Percentiles rank a stretch among this genome's conserved stretches.
These are phyloP conservation scores for Callyntrura sp. DNA, from an alignment of 2,888 invertebrate species.

Conservation along the genomic window DNA sequence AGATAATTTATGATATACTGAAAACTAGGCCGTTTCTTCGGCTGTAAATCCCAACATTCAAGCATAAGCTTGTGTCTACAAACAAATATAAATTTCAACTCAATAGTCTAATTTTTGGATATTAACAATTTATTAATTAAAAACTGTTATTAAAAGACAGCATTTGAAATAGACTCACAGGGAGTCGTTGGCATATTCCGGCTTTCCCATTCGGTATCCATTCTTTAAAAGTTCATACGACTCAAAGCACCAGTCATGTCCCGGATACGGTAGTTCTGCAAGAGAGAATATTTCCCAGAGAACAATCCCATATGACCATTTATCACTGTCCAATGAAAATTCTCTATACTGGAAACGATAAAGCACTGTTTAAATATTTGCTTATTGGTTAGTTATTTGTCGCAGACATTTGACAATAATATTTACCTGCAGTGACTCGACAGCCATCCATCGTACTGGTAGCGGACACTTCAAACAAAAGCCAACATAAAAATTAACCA, in stretches of 20 bases:
- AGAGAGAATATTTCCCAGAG: conserved; percentile 79
- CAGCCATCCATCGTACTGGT: conserved; percentile 77
- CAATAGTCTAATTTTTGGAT: too few species aligned
- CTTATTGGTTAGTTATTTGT: too few species aligned
- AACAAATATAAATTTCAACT: too few species aligned
- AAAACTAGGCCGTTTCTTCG: conserved; percentile 67
- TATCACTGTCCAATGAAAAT: conserved; percentile 74
- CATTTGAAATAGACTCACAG: conserved; percentile 68
- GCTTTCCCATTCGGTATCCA: conserved; percentile 77
- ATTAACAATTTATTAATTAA: too few species aligned
- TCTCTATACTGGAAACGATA: conserved; percentile 62
- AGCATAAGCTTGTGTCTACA: conserved; percentile 73
- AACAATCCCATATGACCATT: conserved; percentile 75
- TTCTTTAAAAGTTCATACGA: conserved; percentile 68
- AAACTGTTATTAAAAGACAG: too few species aligned
- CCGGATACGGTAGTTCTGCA: conserved; percentile 76
- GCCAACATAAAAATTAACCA: too few species aligned
- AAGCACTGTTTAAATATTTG: too few species aligned
- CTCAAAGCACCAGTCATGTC: conserved; percentile 75
- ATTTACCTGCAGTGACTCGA: conserved; percentile 46
- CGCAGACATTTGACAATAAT: too few species aligned
- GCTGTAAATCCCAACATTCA: conserved; percentile 69
- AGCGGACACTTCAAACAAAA: conserved; percentile 74
- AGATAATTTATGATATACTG: conserved; percentile 44
- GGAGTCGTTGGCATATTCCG: conserved; percentile 68